Conservation (phyloP, 1,140 invertebrate genomes). For the Agrilus planipennis region DNA sequence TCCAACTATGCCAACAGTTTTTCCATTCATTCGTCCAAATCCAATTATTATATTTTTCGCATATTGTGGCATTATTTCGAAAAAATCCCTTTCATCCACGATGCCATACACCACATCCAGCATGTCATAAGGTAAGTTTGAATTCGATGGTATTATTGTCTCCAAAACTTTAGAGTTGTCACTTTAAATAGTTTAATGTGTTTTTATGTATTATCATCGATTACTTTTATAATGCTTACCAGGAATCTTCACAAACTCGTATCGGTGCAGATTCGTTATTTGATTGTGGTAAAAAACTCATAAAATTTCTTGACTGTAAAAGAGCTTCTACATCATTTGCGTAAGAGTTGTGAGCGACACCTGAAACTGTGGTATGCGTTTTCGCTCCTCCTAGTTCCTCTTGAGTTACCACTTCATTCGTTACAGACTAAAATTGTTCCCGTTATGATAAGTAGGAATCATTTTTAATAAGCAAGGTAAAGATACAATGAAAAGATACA, state of each 20-base stretch:
- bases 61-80: constrained; percentile 64
- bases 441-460: neutral
- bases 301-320: constrained; percentile 46
- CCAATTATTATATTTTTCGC: constrained; percentile 60
- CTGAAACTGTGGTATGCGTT: constrained; percentile 54
- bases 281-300: constrained; percentile 51
- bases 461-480: no score
- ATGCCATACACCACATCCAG: constrained; percentile 45
- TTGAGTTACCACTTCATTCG: constrained; percentile 61
- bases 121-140: constrained; percentile 59
- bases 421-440: constrained; percentile 43
- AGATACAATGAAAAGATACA: no score
- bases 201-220: no score
- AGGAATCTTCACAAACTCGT: constrained; percentile 44
- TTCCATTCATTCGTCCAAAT: constrained; percentile 57
- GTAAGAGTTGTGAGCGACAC: constrained; percentile 59
- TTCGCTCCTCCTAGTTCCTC: constrained; percentile 61
- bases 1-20: constrained; percentile 58
- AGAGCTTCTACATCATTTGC: constrained; percentile 60
- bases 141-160: constrained; percentile 53
- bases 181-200: no score
- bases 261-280: constrained; percentile 49
- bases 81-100: constrained; percentile 60
- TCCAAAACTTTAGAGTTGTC: no score
- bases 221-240: constrained; percentile 20